Percentiles rank a stretch among this genome's conserved stretches.
These are phyloP conservation scores for Rhyacophila brunnea DNA, from an alignment of 1,140 invertebrate species.

Conservation along the genomic window DNA sequence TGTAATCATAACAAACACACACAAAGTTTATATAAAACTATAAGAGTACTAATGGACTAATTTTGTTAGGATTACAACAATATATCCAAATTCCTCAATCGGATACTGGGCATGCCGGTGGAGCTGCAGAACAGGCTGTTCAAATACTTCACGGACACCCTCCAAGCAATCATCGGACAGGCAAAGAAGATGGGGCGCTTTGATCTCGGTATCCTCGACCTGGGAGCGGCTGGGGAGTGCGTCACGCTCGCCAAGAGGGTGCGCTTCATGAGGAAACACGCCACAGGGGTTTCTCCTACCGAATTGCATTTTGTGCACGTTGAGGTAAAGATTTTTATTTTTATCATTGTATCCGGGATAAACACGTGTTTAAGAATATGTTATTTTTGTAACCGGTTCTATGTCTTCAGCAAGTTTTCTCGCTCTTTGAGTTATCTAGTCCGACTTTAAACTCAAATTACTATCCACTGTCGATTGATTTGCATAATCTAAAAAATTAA, in stretches of 20 bases:
- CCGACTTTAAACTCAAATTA: no score
- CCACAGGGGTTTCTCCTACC: conserved; percentile 86
- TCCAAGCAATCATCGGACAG: conserved; percentile 81
- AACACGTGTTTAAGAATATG: no score
- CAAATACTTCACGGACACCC: conserved; percentile 95
- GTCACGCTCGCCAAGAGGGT: conserved; percentile 76
- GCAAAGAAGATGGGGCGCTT: conserved; percentile 73
- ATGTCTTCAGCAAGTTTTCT: no score
- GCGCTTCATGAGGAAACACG: conserved; percentile 81
- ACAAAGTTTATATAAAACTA: no score
- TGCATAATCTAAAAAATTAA: no score
- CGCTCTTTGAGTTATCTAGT: no score
- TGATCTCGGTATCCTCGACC: conserved; percentile 89
- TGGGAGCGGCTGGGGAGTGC: conserved; percentile 84
- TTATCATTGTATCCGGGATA: no score
- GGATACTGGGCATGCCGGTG: conserved; percentile 96
- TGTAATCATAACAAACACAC: no score
- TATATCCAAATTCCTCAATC: conserved; percentile 98
- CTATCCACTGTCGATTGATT: no score
- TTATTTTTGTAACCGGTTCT: no score
- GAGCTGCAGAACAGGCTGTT: conserved; percentile 95
- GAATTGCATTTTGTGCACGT: conserved; percentile 90
- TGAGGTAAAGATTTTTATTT: conserved; percentile 63
- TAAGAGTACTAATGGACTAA: neutral
- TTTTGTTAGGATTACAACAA: conserved; percentile 81